phyloP scores from a whole-genome alignment of 2,113 vertebrate species.

The Heteronetta atricapilla region DNA sequence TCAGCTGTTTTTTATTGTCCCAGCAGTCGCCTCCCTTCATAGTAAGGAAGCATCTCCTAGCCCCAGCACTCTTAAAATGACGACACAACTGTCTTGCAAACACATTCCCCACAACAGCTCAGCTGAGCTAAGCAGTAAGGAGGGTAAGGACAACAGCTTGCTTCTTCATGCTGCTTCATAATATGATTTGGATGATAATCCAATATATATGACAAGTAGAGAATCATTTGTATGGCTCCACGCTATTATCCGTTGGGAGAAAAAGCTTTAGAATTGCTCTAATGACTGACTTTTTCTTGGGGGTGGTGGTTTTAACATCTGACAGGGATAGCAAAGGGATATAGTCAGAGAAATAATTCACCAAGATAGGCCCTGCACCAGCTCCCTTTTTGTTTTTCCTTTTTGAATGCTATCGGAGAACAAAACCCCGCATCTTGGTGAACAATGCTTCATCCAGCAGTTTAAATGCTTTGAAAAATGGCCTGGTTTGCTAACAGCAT shows the following conservation, averaged over 20 bases:
- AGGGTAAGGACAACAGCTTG: neutral
- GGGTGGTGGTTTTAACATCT: neutral
- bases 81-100: neutral
- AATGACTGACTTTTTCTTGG: neutral
- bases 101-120: neutral
- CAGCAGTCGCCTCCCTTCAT: neutral
- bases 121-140: neutral
- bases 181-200: constrained; percentile 43
- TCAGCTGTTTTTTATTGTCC: neutral
- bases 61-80: neutral
- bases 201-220: neutral
- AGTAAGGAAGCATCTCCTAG: neutral
- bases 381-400: neutral
- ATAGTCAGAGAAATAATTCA: constrained; percentile 13
- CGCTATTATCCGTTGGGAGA: neutral
- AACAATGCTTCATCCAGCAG: neutral
- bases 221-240: neutral
- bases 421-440: neutral
- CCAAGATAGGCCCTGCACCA: neutral
- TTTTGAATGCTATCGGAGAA: neutral
- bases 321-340: neutral
- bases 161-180: constrained; percentile 17
- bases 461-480: neutral
- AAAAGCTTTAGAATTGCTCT: constrained; percentile 6
- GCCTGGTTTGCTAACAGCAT: neutral